Conservation (phyloP, 2,113 vertebrate species). For the Dermatemys mawii region DNA sequence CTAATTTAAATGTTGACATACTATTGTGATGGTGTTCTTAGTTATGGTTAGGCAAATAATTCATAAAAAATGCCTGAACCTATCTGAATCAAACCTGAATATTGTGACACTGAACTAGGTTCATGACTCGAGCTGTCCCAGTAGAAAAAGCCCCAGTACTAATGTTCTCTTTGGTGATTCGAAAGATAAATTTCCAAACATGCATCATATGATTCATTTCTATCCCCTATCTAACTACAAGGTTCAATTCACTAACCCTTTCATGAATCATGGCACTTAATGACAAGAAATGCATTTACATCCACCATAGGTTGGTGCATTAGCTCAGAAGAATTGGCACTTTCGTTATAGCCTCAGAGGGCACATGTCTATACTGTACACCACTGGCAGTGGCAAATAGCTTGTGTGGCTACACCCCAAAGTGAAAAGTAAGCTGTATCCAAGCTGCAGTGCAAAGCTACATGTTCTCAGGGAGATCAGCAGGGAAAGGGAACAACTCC, state of each 20-base stretch:
- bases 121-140: neutral
- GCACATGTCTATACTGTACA: neutral
- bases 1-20: constrained; percentile 33
- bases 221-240: neutral
- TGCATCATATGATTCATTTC: neutral
- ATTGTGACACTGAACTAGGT: neutral
- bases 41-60: constrained; percentile 10
- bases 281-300: neutral
- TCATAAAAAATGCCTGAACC: constrained; percentile 39
- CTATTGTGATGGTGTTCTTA: constrained; percentile 9
- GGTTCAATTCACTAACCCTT: neutral
- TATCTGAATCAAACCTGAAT: constrained; percentile 35
- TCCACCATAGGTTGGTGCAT: neutral
- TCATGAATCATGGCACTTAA: neutral
- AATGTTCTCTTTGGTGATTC: neutral
- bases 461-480: neutral
- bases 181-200: neutral
- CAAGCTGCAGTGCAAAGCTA: neutral
- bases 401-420: neutral
- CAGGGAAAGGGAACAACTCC: neutral
- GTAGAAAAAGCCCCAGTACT: neutral
- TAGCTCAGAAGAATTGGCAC: neutral
- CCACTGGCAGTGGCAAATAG: neutral
- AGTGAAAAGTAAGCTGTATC: neutral
- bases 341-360: no score